Percentiles rank a stretch among this genome's conserved stretches.
Evolutionary conservation across 2,113 vertebrate species (phyloP).

Genomic region (Hippocampus barbouri): DNA sequence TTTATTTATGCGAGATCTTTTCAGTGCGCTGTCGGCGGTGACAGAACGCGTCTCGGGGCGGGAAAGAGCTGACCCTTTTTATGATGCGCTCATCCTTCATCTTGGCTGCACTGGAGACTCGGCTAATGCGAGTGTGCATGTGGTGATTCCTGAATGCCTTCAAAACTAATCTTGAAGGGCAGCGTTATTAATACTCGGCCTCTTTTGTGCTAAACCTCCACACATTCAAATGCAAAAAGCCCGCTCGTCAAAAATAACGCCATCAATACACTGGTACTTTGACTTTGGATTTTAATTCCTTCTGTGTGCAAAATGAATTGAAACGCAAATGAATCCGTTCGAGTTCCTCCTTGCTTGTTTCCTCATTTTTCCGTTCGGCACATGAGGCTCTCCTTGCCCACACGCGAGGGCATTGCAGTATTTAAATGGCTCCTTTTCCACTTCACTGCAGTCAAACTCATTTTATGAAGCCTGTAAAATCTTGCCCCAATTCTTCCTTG

Average conservation of each 20-base stretch:
- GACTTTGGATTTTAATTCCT: no score
- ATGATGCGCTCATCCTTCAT: conserved; percentile 4
- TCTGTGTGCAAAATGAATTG: no score
- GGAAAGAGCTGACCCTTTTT: conserved; percentile 16
- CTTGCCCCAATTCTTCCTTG: no score
- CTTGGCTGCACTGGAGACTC: neutral
- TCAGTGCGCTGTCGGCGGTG: conserved; percentile 44
- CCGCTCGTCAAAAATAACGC: neutral
- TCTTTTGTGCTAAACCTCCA: neutral
- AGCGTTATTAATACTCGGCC: neutral
- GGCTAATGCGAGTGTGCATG: neutral
- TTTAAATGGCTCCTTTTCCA: no score
- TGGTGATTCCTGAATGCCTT: neutral
- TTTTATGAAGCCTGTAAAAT: no score
- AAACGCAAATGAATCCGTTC: no score
- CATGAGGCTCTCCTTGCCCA: no score
- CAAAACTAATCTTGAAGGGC: conserved; percentile 4
- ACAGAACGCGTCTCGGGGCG: conserved; percentile 34
- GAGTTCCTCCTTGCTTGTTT: no score
- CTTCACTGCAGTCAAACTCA: no score
- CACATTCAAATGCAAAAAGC: conserved; percentile 1
- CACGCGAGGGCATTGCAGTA: no score
- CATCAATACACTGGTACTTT: no score
- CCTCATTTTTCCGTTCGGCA: no score
- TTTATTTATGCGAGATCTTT: conserved; percentile 63